A percentile compares a stretch with the other conserved stretches of the same genome.
Evolutionary conservation across 2,113 vertebrate genomes (phyloP).

Genomic region (Orientallactaga bullata): DNA sequence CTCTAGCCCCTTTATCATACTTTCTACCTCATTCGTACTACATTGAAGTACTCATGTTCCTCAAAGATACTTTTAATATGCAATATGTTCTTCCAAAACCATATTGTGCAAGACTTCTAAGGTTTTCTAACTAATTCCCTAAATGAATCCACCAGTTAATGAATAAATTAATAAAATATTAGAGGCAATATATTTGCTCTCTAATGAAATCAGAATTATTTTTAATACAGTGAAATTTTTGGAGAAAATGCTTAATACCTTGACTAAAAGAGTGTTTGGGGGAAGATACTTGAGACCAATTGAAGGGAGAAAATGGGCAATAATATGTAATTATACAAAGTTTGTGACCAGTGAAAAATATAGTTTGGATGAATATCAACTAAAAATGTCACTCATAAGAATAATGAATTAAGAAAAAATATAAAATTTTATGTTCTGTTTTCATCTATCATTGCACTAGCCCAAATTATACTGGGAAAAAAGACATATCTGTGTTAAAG

Average conservation of each 20-base stretch:
- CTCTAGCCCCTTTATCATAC: neutral
- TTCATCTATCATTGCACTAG: neutral
- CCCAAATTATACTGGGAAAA: neutral
- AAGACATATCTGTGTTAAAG: neutral
- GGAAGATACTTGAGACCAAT: neutral
- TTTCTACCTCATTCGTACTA: neutral
- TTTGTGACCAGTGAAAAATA: neutral
- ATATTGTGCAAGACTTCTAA: neutral
- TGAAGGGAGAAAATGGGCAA: neutral
- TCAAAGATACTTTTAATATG: neutral
- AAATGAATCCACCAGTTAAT: neutral
- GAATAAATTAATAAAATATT: slow-evolving; percentile 8
- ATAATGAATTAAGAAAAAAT: neutral
- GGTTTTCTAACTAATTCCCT: neutral
- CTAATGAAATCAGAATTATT: neutral
- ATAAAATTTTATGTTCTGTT: neutral
- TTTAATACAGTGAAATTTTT: neutral
- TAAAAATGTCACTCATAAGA: neutral
- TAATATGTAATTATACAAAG: neutral
- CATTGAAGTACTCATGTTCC: neutral
- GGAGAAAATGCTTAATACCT: neutral
- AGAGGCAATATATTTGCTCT: neutral
- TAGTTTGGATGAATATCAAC: too few species aligned
- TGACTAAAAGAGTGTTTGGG: neutral
- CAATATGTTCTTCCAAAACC: neutral